Percentiles rank a stretch among this genome's conserved stretches.
phyloP scores from a whole-genome alignment of 2,113 vertebrate species.

The Chionomys nivalis region DNA sequence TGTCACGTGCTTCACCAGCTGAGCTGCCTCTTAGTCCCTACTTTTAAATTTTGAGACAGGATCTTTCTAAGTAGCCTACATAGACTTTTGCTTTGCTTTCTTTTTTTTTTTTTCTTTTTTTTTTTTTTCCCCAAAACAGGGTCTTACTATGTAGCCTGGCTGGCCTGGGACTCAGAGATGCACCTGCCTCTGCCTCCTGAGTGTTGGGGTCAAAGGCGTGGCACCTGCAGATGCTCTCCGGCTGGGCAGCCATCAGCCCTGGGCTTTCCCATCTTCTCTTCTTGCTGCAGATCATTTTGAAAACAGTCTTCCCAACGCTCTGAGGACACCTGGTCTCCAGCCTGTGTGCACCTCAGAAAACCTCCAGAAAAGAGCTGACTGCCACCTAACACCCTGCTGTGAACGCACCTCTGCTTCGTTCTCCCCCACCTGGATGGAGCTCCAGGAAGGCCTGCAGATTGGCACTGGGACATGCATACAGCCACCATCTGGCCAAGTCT shows the following conservation, averaged over 20 bases:
- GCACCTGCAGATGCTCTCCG: neutral
- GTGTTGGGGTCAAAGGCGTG: neutral
- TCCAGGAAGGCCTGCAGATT: neutral
- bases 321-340: neutral
- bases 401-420: fast-evolving
- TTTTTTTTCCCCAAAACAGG: neutral
- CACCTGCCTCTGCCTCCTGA: neutral
- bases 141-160: neutral
- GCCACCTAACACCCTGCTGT: no score
- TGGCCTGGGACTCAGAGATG: neutral
- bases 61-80: neutral
- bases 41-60: neutral
- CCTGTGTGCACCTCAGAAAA: fast-evolving
- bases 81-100: neutral
- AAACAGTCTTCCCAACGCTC: constrained; percentile 73
- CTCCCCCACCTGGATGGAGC: fast-evolving
- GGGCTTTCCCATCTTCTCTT: neutral
- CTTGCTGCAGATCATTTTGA: constrained; percentile 83
- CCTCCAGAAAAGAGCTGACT: neutral
- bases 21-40: neutral
- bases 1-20: neutral
- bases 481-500: neutral
- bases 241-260: neutral
- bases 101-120: neutral
- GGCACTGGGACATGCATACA: fast-evolving